Evolutionary conservation across 1,140 invertebrate species (phyloP), one percentile per base, ranked within the genome.

Genomic region (Drosophila guanche): DNA sequence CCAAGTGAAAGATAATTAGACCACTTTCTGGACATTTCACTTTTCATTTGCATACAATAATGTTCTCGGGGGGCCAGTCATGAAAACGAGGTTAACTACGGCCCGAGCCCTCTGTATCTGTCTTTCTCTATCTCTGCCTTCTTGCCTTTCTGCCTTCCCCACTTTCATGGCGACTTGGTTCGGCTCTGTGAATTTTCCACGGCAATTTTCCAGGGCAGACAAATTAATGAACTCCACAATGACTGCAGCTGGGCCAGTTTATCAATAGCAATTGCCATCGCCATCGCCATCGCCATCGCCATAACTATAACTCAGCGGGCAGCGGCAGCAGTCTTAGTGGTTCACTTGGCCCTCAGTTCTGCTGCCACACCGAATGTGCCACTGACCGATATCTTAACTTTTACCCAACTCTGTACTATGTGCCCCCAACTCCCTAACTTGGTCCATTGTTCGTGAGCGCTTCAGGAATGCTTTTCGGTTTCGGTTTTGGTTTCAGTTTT

Each of bases 371-470:
- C 57, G 55, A 69, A 63, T 88, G 85, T 86, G 65, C 77, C 74
- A 89, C 75, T 89, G 86, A 89, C 86, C 86, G 86, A 89, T 90
- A 90, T 89, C 71, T 76, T 63, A 76, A 74, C 86, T 90, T 83
- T 89, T 89, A 89, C 80, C 78, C 70, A 67, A 47, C 65, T 48
- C 37, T 40, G 29, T 63, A 52, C 16, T 59, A 12, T 43, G 50
- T 41, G 46, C 41, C 25, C 67, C 63, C 62, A 47, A 33, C 56
- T 43, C 46, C 45, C 47, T 22, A 45, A 48, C 54, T 50, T 58
- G 33, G 12, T 65, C 83, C 61, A 83, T 86, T 88, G 83, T 88
- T 81, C 41, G 70, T 53, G 55, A 42, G 53, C 60, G 73, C 46
- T 61, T 51, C 51, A 60, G 73, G 63, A 81, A 78, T 77, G 68